phyloP scores from a whole-genome alignment of 2,113 vertebrate genomes.

The Lophotis ruficrista region DNA sequence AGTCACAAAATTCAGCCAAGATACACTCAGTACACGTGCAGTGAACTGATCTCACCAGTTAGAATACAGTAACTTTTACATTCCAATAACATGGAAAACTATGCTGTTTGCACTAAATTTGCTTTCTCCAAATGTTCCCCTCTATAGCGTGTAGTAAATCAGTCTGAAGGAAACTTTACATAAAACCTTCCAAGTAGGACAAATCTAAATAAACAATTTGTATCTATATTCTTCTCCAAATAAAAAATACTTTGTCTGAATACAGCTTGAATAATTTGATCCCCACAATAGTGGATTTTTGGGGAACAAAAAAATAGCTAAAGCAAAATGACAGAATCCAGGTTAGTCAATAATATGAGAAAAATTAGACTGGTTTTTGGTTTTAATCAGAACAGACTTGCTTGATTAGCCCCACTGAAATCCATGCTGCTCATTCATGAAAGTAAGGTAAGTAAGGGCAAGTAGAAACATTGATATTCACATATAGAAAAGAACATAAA shows the following conservation, averaged over 20 bases:
- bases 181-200: background rate
- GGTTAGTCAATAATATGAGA: background rate
- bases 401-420: background rate
- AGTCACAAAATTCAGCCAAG: background rate
- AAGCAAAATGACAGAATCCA: background rate
- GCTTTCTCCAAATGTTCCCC: background rate
- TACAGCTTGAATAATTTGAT: background rate
- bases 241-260: background rate
- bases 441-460: background rate
- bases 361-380: background rate
- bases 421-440: background rate
- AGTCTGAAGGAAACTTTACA: background rate
- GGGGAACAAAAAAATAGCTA: background rate
- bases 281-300: background rate
- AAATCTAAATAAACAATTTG: background rate
- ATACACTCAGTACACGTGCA: too few species aligned
- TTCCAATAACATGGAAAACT: background rate
- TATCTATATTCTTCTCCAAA: background rate
- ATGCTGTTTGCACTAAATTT: background rate
- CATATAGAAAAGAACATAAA: background rate
- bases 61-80: background rate
- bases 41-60: background rate
- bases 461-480: background rate
- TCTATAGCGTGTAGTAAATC: background rate
- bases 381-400: background rate